Evolutionary conservation across 2,113 vertebrate genomes (phyloP), one percentile per base, ranked within the genome.

Genomic region (Cyanoramphus novaezelandiae): DNA sequence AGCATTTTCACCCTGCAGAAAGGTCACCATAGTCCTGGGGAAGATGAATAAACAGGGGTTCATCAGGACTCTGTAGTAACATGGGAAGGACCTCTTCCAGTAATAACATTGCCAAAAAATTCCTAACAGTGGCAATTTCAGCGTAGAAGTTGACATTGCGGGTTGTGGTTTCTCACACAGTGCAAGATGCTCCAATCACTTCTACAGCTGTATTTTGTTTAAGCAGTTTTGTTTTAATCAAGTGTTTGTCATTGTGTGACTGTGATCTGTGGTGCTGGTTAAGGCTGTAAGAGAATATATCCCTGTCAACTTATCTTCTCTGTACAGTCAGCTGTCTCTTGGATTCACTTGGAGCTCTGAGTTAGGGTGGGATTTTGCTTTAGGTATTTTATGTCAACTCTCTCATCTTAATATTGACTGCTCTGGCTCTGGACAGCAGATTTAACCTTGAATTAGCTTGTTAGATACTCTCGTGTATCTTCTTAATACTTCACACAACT

Each of bases 1-100:
- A 95, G 95, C 93, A 74, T 70, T 82, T 92, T 79, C 79, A 93
- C 85, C 75, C 93, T 75, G 68, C 55, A 90, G 79, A 94, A 96
- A 93, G 85, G 94, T 96, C 96, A 95, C 75, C 29, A 17, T 23
- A 68, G 62, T 95, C 94, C 93, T 69, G 82, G 46, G 84, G 93
- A 94, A 67, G 87, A 55, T 15, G 29, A 59, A 80, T 33, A 80
- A 90, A 63, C 27, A 75, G 63, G 87, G 59, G 53, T 63, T 82
- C 92, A 74, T 75, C 33, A 50, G 63, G 55, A 35, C 68, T 70
- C 6, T 43, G 14, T 18, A 50, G 68, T 74, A 91, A 96, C 75
- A 59, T 5, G 55, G 81, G 44, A 91, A 46, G 64, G 86, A 91
- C 27, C 21, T 82, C 65, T 82, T 91, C 92, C 84, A 95, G 79